Conservation (phyloP, 2,888 invertebrate genomes). For the Gasteruption jaculator region DNA sequence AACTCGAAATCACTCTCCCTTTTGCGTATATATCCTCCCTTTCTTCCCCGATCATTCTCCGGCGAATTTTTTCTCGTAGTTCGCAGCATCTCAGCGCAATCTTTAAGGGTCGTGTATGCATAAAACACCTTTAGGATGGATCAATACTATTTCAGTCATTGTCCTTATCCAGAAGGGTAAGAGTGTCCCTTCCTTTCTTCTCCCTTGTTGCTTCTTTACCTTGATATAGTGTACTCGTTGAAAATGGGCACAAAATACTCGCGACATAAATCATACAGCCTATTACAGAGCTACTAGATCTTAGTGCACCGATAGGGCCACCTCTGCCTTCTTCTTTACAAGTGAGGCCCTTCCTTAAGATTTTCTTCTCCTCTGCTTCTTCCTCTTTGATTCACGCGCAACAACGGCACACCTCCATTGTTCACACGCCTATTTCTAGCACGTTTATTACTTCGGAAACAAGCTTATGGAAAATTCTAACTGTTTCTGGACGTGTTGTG, state of each 20-base stretch:
- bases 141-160: slow-evolving; percentile 41
- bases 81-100: too few relatives aligned
- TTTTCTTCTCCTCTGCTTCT: slow-evolving; percentile 22
- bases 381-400: slow-evolving; percentile 17
- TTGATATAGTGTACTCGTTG: slow-evolving; percentile 28
- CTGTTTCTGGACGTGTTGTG: too few relatives aligned
- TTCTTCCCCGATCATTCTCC: background rate
- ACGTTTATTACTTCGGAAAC: too few relatives aligned
- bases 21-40: slow-evolving; percentile 10
- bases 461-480: too few relatives aligned
- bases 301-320: slow-evolving; percentile 38
- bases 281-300: slow-evolving; percentile 47
- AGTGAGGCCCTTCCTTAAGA: slow-evolving; percentile 8
- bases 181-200: too few relatives aligned
- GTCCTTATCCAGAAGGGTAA: slow-evolving; percentile 36
- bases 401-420: slow-evolving; percentile 22
- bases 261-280: slow-evolving; percentile 48
- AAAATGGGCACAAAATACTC: slow-evolving; percentile 34
- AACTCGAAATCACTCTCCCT: slow-evolving; percentile 14
- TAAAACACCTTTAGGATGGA: slow-evolving; percentile 24
- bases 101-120: too few relatives aligned
- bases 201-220: too few relatives aligned
- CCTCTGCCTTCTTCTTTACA: slow-evolving; percentile 17
- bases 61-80: background rate
- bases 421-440: too few relatives aligned